Conservation (phyloP, 2,888 invertebrate genomes). For the Eupithecia inturbata region DNA sequence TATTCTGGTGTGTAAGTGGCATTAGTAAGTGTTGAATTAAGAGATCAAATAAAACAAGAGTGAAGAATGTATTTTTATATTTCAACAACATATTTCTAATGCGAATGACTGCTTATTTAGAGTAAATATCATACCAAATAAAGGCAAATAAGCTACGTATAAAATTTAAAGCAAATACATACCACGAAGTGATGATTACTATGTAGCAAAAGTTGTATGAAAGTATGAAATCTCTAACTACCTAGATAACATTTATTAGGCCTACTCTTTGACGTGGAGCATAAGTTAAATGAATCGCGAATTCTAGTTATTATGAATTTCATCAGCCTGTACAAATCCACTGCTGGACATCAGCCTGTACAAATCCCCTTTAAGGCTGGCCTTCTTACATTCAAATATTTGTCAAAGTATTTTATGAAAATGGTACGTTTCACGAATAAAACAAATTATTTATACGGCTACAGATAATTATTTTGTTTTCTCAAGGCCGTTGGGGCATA, state of each 20-base stretch:
- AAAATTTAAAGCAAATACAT: conserved; percentile 7
- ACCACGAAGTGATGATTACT: conserved; percentile 1
- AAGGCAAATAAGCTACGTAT: conserved; percentile 2
- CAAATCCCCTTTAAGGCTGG: too few species aligned
- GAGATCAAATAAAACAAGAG: conserved; percentile 5
- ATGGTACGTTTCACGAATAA: too few species aligned
- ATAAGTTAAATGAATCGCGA: conserved; percentile 45
- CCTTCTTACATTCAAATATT: too few species aligned
- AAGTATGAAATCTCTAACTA: neutral
- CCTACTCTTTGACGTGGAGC: conserved; percentile 56
- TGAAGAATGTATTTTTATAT: conserved; percentile 6
- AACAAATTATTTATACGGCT: too few species aligned
- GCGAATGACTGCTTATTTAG: conserved; percentile 15
- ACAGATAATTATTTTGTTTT: too few species aligned
- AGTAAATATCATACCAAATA: neutral
- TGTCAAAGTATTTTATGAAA: too few species aligned
- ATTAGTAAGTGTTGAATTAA: neutral
- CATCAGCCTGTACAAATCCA: neutral
- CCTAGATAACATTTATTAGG: conserved; percentile 32
- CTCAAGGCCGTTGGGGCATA: too few species aligned
- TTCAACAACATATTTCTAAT: conserved; percentile 15
- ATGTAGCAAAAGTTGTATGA: conserved; percentile 1
- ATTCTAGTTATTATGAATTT: neutral
- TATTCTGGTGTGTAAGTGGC: too few species aligned
- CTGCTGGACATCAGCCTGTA: too few species aligned